Percentiles rank a stretch among this genome's conserved stretches.
phyloP scores from a whole-genome alignment of 1,140 invertebrate species.

The Adelges cooleyi region DNA sequence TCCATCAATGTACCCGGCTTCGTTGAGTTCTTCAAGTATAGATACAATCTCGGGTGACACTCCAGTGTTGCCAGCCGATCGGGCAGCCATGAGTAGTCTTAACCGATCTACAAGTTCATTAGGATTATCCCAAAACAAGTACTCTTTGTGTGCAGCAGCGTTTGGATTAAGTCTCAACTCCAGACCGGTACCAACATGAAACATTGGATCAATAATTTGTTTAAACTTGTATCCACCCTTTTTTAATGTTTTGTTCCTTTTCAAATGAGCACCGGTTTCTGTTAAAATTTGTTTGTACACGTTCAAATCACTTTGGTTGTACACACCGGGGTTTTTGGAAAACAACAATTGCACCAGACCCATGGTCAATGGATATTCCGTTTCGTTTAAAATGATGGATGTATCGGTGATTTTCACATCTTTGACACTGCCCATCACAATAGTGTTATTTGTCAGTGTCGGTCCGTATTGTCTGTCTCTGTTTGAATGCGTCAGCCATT shows the following conservation, averaged over 20 bases:
- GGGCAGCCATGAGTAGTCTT: slow-evolving; percentile 35
- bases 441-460: too few species aligned
- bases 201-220: background rate
- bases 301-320: background rate
- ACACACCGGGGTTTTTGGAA: background rate
- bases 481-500: background rate
- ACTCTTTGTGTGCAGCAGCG: background rate
- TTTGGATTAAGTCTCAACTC: background rate
- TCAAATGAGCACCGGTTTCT: background rate
- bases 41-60: slow-evolving; percentile 38
- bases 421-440: too few species aligned
- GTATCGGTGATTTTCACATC: background rate
- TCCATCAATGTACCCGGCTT: slow-evolving; percentile 26
- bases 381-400: background rate
- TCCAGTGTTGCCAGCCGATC: slow-evolving; percentile 36
- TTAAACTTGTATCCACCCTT: background rate
- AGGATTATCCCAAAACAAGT: slow-evolving; percentile 37
- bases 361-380: background rate
- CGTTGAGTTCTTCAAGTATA: slow-evolving; percentile 38
- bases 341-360: background rate
- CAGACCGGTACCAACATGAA: background rate
- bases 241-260: background rate
- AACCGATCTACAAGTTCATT: slow-evolving; percentile 38
- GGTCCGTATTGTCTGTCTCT: background rate
- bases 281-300: background rate